Percentiles rank a stretch among this genome's conserved stretches.
phyloP scores from a whole-genome alignment of 2,797 vertebrate species.

The Loris lydekkerianus region DNA sequence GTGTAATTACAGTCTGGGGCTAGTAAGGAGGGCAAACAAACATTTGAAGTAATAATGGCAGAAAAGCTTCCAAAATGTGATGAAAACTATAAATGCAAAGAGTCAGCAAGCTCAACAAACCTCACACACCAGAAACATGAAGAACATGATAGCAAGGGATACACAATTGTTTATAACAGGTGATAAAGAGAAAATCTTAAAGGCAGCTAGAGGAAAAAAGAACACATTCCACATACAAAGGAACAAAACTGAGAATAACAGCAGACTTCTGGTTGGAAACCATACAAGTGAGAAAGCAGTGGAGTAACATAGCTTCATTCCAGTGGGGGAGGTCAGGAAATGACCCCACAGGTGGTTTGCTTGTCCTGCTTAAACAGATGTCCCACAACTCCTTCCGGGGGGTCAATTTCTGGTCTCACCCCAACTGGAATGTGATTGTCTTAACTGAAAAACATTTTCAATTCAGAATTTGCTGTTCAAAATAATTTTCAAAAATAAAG shows the following conservation, averaged over 20 bases:
- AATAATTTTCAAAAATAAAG: slow-evolving; percentile 12
- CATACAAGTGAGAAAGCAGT: background rate
- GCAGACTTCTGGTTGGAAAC: background rate
- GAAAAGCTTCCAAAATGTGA: background rate
- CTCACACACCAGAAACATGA: background rate
- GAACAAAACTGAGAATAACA: background rate
- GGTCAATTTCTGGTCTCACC: too few species aligned
- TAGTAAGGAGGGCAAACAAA: background rate
- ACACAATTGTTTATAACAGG: background rate
- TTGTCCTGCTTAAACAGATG: too few species aligned
- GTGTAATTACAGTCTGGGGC: background rate
- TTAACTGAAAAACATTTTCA: background rate
- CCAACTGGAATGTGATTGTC: too few species aligned
- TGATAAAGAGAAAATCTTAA: background rate
- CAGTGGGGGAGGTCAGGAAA: too few species aligned
- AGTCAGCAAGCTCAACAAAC: background rate
- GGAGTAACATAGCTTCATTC: background rate
- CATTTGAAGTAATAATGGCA: background rate
- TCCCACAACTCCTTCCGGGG: too few species aligned
- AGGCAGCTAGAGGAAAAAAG: background rate
- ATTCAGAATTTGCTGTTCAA: background rate
- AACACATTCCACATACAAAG: background rate
- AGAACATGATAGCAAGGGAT: background rate
- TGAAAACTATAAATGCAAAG: background rate
- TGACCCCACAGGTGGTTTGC: too few species aligned